These are phyloP conservation scores for Poecilia gillii DNA, from an alignment of 2,797 vertebrate genomes.

Conservation along the genomic window DNA sequence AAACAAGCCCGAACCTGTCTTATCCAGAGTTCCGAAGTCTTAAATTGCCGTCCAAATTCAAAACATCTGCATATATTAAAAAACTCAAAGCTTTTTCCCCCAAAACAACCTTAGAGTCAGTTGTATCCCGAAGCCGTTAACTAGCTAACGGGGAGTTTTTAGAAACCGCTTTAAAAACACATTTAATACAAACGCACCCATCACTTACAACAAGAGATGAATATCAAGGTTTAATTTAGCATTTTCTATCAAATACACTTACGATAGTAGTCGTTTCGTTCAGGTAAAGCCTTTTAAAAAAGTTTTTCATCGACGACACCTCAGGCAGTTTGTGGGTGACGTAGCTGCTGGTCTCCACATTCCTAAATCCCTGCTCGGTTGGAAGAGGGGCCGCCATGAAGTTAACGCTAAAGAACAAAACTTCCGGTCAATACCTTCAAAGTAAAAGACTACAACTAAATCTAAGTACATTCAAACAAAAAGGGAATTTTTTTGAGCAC, in stretches of 20 bases:
- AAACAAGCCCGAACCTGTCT: conserved; percentile 47
- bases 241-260: neutral
- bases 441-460: conserved; percentile 32
- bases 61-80: neutral
- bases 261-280: conserved; percentile 11
- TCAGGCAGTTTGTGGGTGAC: conserved; percentile 59
- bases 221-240: accelerated
- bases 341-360: conserved; percentile 69
- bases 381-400: neutral
- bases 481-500: too few relatives aligned
- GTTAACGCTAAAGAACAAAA: accelerated
- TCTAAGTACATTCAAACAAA: neutral
- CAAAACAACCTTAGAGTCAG: neutral
- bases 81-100: neutral
- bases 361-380: conserved; percentile 56
- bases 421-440: conserved; percentile 39
- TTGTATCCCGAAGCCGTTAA: neutral
- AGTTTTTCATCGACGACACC: conserved; percentile 42
- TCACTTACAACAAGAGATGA: neutral
- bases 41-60: neutral
- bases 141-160: conserved; percentile 52
- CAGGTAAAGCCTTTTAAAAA: neutral
- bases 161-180: conserved; percentile 2
- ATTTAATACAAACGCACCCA: conserved; percentile 8
- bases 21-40: neutral